Evolutionary conservation across 2,888 invertebrate genomes (phyloP), one percentile per base, ranked within the genome.

Genomic region (Drosophila anceps): DNA sequence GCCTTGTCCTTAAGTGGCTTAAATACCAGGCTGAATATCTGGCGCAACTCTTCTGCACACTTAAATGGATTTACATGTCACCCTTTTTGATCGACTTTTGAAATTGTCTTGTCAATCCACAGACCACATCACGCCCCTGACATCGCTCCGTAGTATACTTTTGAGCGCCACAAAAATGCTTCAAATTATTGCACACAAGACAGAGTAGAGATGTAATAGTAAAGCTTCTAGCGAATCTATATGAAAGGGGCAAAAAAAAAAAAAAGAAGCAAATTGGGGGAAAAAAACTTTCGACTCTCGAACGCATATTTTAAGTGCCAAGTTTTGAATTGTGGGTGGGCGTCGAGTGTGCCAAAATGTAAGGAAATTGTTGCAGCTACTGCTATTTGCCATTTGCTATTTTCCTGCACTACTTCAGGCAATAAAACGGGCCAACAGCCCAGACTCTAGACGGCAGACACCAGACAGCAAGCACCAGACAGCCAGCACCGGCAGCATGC

Each of bases 291-390:
- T 62, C 50, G 55, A 63, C 68, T 73, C 75, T 69, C 15, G 51
- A 69, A 74, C 80, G 84, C 87, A 86, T 84, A 84, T 84, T 84
- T 84, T 82, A 82, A 84, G 87, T 84, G 87, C 79, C 84, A 84
- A 84, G 84, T 77, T 84, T 84, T 74, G 73, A 77, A 68, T 77
- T 77, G 76, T 77, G 76, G 73, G 76, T 77, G 76, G 73, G 77
- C 73, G 78, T 72, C 67, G 76, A 79, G 79, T 79, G 70, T 78
- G 58, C 73, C 74, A 77, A 81, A 76, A 76, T 76, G 80, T 73
- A 71, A 72, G 84, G 69, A 87, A 87, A 82, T 84, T 76, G 78
- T 87, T 80, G 82, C 87, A 80, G 69, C 82, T 70, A 69, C 81
- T 79, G 71, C 71, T 76, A 76, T 73, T 80, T 76, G 73, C 76